These are phyloP conservation scores for Stegostoma tigrinum DNA, from an alignment of 2,113 vertebrate species.

Conservation along the genomic window DNA sequence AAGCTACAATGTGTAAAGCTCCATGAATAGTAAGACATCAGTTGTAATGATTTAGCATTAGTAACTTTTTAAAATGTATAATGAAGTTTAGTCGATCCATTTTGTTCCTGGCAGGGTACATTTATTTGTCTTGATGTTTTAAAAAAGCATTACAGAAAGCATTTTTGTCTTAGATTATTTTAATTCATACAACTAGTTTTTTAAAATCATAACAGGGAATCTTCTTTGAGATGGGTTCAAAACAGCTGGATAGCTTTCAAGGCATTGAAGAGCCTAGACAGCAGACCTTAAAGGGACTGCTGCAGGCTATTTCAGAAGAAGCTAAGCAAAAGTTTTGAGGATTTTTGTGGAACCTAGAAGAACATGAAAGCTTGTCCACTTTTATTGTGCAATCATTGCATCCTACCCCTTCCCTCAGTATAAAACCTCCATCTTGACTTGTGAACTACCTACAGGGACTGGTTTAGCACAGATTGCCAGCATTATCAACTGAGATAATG, in stretches of 20 bases:
- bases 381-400: background rate
- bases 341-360: background rate
- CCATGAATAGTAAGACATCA: background rate
- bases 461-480: background rate
- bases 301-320: background rate
- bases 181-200: slow-evolving; percentile 1
- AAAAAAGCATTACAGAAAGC: background rate
- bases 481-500: background rate
- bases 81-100: background rate
- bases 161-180: slow-evolving; percentile 19
- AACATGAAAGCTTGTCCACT: background rate
- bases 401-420: background rate
- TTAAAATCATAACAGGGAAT: slow-evolving; percentile 11
- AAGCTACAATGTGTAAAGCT: background rate
- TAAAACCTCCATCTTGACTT: background rate
- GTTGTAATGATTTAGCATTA: background rate
- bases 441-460: background rate
- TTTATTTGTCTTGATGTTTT: slow-evolving; percentile 16
- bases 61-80: background rate
- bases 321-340: background rate
- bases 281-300: background rate
- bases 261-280: background rate
- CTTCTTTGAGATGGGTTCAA: background rate
- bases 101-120: slow-evolving; percentile 14
- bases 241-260: background rate